These are phyloP conservation scores for Parnassius apollo DNA, from an alignment of 2,888 invertebrate species.

Conservation along the genomic window DNA sequence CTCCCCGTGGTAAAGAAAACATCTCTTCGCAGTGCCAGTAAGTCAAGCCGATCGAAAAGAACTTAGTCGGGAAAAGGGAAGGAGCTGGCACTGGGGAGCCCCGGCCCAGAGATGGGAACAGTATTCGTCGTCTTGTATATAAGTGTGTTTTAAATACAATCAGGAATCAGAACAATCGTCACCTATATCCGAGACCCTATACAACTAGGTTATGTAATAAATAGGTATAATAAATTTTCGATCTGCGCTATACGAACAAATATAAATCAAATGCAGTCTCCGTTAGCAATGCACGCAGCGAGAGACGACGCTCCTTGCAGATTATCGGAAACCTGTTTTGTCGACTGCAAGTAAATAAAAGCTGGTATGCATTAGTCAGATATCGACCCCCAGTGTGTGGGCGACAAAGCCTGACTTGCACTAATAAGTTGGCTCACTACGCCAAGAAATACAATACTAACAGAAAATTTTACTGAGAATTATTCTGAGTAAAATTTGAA, in stretches of 20 bases:
- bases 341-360: conserved; percentile 59
- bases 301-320: conserved; percentile 43
- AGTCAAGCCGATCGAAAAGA: too few species aligned
- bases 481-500: conserved; percentile 3
- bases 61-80: too few species aligned
- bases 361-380: conserved; percentile 68
- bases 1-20: too few species aligned
- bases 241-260: conserved; percentile 28
- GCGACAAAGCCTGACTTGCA: conserved; percentile 36
- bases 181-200: conserved; percentile 6
- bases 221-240: conserved; percentile 18
- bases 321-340: conserved; percentile 55
- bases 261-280: conserved; percentile 48
- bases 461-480: neutral
- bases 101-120: too few species aligned
- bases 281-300: conserved; percentile 39
- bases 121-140: too few species aligned
- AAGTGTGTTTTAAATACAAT: neutral
- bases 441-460: conserved; percentile 8
- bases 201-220: conserved; percentile 19
- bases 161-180: conserved; percentile 15
- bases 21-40: too few species aligned
- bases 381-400: conserved; percentile 56
- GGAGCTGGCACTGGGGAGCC: too few species aligned
- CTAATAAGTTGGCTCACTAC: conserved; percentile 7